Evolutionary conservation across 2,888 invertebrate species (phyloP), one percentile per base, ranked within the genome.

Genomic region (Andrena trimmerana): DNA sequence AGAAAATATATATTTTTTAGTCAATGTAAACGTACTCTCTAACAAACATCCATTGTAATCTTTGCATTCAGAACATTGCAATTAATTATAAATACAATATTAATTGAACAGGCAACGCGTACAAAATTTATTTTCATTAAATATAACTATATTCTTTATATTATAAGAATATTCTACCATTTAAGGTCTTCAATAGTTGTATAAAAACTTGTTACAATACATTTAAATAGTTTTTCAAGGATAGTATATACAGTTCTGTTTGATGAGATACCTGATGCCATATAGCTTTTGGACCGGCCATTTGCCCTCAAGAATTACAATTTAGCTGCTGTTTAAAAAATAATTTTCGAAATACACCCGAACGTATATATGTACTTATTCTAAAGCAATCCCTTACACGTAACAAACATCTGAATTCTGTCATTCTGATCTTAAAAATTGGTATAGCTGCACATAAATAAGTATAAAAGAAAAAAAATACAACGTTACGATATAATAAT

Each of bases 1-100:
- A 66, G 65, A 79, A 50, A 77, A 71, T 77, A 80, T 77, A 80
- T 72, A 78, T 81, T 78, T 81, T 68, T n/a, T 16, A 69, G 65
- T 8, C 20, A 67, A 42, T 67, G 36, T 73, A 16, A 68, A 68
- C 27, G 36, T 52, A 16, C n/a, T 42, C 10, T 60, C 52, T 60
- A 68, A 74, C 33, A 68, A 78, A 78, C 42, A 50, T 68, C 68
- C 50, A 60, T 57, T 68, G 20, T 54, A 68, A 67, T 42, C 62
- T 36, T 73, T 36, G 62, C 31, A 59, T 36, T 59, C n/a, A 63
- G 36, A 20, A 66, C 48, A 70, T 20, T 57, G 60, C 57, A 7
- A 67, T 10, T 7, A n/a, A 54, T 62, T 63, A 42, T 48, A 54
- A 67, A 67, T 24, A 31, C 20, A 68, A 54, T 3, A 62, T 57